Percentiles rank a stretch among this genome's conserved stretches.
Conservation (phyloP, 2,797 vertebrate species). For the Clarias pachynema region DNA sequence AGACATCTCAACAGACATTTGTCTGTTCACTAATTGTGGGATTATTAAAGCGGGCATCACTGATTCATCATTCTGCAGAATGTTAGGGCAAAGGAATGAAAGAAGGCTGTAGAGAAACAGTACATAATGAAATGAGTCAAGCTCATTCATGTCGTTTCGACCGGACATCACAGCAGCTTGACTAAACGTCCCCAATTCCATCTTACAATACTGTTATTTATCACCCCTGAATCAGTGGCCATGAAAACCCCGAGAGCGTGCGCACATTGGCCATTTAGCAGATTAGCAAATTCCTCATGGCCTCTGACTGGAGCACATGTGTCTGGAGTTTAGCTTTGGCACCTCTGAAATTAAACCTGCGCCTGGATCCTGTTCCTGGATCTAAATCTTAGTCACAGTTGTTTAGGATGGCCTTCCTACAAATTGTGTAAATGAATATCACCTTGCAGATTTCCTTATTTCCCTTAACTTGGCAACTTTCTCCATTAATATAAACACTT, state of each 20-base stretch:
- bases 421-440: not conserved
- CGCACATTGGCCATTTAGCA: not conserved
- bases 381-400: constrained; percentile 16
- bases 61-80: not conserved
- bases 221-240: not conserved
- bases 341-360: not conserved
- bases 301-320: not conserved
- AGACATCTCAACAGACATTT: not conserved
- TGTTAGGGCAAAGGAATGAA: not conserved
- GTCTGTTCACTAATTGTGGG: not conserved
- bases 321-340: constrained; percentile 16
- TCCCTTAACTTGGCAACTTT: constrained; percentile 7
- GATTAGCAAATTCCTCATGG: not conserved
- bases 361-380: not conserved
- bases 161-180: not conserved
- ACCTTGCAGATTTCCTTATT: constrained; percentile 4
- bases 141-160: not conserved
- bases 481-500: constrained; percentile 5
- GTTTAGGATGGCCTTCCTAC: not conserved
- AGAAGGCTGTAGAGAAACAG: not conserved
- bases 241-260: not conserved
- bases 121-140: not conserved
- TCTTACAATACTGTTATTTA: not conserved
- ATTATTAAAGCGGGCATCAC: not conserved
- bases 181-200: not conserved